phyloP scores from a whole-genome alignment of 1,140 invertebrate genomes.

The Rhopalosiphum padi region DNA sequence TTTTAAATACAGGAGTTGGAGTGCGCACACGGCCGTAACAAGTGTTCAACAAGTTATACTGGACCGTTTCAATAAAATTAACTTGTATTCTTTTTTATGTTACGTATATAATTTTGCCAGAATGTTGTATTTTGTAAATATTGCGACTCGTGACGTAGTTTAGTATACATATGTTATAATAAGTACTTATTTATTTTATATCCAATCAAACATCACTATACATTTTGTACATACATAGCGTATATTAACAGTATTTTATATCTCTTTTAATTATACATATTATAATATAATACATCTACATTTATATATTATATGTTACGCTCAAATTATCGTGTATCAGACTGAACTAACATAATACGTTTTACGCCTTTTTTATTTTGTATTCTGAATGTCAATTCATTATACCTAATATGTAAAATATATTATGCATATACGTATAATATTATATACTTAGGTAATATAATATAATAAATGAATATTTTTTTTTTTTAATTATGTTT shows the following conservation, averaged over 20 bases:
- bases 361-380: conserved; percentile 31
- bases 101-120: background rate
- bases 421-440: background rate
- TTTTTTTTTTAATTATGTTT: background rate
- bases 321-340: conserved; percentile 52
- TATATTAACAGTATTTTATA: conserved; percentile 21
- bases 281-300: background rate
- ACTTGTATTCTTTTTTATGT: conserved; percentile 1
- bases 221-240: conserved; percentile 25
- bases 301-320: conserved; percentile 20
- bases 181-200: conserved; percentile 11
- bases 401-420: conserved; percentile 25
- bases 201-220: conserved; percentile 24
- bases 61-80: background rate
- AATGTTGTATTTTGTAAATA: conserved; percentile 43
- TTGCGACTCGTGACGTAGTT: background rate
- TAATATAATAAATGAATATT: background rate
- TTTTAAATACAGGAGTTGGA: conserved; percentile 37
- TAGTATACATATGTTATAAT: background rate
- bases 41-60: conserved; percentile 34
- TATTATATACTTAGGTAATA: background rate
- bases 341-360: conserved; percentile 47
- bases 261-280: background rate
- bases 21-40: conserved; percentile 27
- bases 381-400: conserved; percentile 16